phyloP scores from a whole-genome alignment of 37 sponge, comb jelly and placozoan species.

The Agelas oroides region DNA sequence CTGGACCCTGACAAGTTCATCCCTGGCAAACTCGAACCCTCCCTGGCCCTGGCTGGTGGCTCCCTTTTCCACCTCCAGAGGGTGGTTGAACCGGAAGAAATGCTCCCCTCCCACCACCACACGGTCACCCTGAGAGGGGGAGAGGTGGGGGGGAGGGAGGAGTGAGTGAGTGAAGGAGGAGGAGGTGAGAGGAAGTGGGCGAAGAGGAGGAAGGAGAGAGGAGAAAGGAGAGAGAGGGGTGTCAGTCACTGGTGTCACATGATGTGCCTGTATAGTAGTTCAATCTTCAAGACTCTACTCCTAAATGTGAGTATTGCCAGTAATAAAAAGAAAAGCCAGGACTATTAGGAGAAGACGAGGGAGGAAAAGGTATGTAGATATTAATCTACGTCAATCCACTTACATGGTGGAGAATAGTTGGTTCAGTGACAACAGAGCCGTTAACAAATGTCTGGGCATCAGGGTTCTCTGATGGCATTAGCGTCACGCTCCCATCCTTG shows the following conservation, averaged over 20 bases:
- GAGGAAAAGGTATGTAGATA: too few species aligned
- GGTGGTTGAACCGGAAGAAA: conserved; percentile 88
- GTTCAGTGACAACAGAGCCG: conserved; percentile 58
- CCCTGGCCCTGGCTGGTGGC: conserved; percentile 5
- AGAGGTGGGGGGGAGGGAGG: too few species aligned
- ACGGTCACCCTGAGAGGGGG: conserved; percentile 91
- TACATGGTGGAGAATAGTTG: conserved; percentile 77
- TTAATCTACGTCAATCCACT: too few species aligned
- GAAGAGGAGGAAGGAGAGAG: neutral
- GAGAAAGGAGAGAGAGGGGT: neutral
- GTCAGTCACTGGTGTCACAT: neutral
- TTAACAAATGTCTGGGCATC: conserved; percentile 85
- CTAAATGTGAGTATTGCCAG: too few species aligned
- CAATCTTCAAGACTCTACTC: neutral
- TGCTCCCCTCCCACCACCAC: conserved; percentile 87
- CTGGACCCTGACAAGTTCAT: conserved; percentile 81
- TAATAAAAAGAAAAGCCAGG: too few species aligned
- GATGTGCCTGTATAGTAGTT: neutral
- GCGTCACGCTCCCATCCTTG: neutral
- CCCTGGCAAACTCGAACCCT: conserved; percentile 81
- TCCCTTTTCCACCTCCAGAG: conserved; percentile 63
- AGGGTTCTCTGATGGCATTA: conserved; percentile 40
- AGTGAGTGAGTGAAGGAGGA: too few species aligned
- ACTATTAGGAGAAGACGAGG: too few species aligned
- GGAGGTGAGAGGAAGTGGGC: too few species aligned